These are phyloP conservation scores for Tubulanus polymorphus DNA, from an alignment of 2,888 invertebrate genomes.

Conservation along the genomic window DNA sequence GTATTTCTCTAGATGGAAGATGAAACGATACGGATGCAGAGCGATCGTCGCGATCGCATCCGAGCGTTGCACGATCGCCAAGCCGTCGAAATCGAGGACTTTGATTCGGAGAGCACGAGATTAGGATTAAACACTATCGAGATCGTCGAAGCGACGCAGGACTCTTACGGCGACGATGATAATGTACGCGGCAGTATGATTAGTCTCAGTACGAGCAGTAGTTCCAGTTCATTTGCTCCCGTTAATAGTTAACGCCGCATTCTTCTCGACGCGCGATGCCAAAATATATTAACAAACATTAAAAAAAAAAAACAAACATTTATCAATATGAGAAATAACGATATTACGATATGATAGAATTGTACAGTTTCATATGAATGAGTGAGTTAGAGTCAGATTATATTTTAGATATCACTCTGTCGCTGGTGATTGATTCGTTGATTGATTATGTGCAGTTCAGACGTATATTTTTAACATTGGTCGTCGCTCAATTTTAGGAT, in stretches of 20 bases:
- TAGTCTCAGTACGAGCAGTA: conserved; percentile 92
- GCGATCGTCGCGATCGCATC: conserved; percentile 86
- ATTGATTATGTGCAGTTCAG: too few species aligned
- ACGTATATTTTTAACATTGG: too few species aligned
- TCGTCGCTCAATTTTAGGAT: too few species aligned
- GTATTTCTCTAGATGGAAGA: conserved; percentile 76
- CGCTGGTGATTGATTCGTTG: too few species aligned
- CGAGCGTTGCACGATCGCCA: conserved; percentile 85
- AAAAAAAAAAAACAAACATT: too few species aligned
- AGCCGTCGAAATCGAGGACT: conserved; percentile 83
- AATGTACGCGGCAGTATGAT: conserved; percentile 88
- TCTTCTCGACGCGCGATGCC: too few species aligned
- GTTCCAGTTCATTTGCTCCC: conserved; percentile 60
- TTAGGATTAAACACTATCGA: conserved; percentile 90
- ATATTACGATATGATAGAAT: too few species aligned
- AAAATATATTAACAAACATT: too few species aligned
- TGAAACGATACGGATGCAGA: conserved; percentile 85
- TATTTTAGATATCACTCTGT: too few species aligned
- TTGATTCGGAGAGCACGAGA: conserved; percentile 89
- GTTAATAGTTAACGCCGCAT: conserved; percentile 7
- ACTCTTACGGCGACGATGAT: conserved; percentile 75
- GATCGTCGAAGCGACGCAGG: conserved; percentile 84
- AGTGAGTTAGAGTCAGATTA: too few species aligned
- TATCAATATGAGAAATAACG: too few species aligned
- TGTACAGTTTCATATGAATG: too few species aligned